These are phyloP conservation scores for Pachyramphus minor DNA, from an alignment of 2,113 vertebrate species.

Conservation along the genomic window DNA sequence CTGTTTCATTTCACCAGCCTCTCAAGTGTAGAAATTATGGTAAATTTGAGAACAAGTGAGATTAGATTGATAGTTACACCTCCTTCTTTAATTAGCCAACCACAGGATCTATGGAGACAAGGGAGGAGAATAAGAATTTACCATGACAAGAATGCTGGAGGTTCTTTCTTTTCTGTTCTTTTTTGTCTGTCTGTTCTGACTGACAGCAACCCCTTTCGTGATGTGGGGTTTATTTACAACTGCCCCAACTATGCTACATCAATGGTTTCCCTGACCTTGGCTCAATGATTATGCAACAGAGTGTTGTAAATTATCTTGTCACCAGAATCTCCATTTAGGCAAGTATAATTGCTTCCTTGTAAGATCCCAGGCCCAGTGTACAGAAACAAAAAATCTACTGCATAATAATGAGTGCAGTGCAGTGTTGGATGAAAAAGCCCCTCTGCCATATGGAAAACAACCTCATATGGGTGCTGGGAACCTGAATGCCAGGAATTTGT, in stretches of 20 bases:
- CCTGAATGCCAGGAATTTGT: not conserved
- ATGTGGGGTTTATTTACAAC: slow-evolving; percentile 33
- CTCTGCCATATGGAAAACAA: not conserved
- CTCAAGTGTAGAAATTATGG: slow-evolving; percentile 19
- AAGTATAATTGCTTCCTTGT: slow-evolving; percentile 52
- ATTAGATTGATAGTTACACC: slow-evolving; percentile 31
- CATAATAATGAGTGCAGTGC: not conserved
- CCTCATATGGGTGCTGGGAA: not conserved
- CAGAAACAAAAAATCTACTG: slow-evolving; percentile 4
- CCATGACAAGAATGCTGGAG: not conserved
- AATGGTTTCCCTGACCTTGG: slow-evolving; percentile 53
- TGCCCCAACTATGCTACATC: not conserved
- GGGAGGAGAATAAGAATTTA: not conserved
- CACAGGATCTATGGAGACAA: not conserved
- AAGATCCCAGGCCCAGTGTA: slow-evolving; percentile 2
- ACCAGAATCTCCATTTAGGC: slow-evolving; percentile 38
- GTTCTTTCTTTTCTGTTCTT: slow-evolving; percentile 9
- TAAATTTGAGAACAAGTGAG: slow-evolving; percentile 33
- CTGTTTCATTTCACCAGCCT: slow-evolving; percentile 30
- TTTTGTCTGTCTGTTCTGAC: not conserved
- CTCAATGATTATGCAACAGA: slow-evolving; percentile 52
- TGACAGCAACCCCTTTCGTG: not conserved
- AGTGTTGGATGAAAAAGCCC: not conserved
- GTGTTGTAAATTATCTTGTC: slow-evolving; percentile 59
- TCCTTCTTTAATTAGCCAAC: slow-evolving; percentile 34